A percentile compares a stretch with the other conserved stretches of the same genome.
Evolutionary conservation across 2,888 invertebrate genomes (phyloP).

Genomic region (Acronicta psi): DNA sequence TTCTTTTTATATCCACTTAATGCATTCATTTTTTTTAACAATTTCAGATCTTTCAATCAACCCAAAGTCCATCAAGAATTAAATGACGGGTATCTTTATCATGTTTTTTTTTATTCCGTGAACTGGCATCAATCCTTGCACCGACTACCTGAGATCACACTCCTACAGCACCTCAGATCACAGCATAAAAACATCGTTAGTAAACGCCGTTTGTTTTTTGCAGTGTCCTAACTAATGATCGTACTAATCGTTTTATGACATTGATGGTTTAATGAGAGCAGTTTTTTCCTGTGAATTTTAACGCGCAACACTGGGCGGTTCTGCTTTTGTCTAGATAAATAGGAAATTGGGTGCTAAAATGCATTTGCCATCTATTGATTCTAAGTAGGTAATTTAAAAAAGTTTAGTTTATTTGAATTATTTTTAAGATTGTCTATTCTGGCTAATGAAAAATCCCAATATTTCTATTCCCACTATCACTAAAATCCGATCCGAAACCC

Average conservation of each 20-base stretch:
- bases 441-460: background rate
- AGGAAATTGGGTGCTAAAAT: constrained; percentile 33
- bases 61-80: constrained; percentile 62
- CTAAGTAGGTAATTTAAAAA: background rate
- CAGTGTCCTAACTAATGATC: constrained; percentile 67
- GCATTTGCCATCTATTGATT: constrained; percentile 11
- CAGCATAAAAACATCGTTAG: constrained; percentile 83
- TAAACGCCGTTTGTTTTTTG: constrained; percentile 69
- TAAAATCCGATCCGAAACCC: constrained; percentile 26
- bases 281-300: constrained; percentile 59
- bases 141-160: constrained; percentile 62
- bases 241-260: constrained; percentile 83
- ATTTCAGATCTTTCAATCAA: constrained; percentile 69
- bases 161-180: constrained; percentile 70
- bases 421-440: background rate
- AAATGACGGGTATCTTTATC: constrained; percentile 62
- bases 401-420: no score
- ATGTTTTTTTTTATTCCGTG: constrained; percentile 56
- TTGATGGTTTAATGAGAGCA: constrained; percentile 77
- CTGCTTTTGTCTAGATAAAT: constrained; percentile 32
- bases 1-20: constrained; percentile 49
- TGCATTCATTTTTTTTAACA: constrained; percentile 48
- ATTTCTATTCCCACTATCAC: constrained; percentile 20
- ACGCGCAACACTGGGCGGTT: constrained; percentile 47
- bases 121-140: constrained; percentile 45